These are phyloP conservation scores for Dicrurus megarhynchus DNA, from an alignment of 2,113 vertebrate species.

Conservation along the genomic window DNA sequence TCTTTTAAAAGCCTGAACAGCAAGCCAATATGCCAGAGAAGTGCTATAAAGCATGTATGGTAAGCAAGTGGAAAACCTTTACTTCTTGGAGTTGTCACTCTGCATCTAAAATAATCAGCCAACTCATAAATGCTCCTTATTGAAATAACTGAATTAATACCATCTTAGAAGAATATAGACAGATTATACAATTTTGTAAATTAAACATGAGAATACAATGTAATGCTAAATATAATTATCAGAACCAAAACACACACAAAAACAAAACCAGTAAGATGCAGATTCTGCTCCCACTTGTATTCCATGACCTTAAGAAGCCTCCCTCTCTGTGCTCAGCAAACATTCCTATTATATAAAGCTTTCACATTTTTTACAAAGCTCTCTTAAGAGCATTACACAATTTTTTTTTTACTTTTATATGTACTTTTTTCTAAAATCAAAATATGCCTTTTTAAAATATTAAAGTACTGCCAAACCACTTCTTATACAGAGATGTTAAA, in stretches of 20 bases:
- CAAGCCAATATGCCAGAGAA: not conserved
- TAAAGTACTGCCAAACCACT: not conserved
- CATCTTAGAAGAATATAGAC: not conserved
- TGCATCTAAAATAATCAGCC: not conserved
- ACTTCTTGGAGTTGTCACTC: not conserved
- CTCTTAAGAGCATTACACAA: not conserved
- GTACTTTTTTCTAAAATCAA: not conserved
- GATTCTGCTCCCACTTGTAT: not conserved
- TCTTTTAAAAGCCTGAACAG: not conserved
- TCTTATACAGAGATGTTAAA: not conserved
- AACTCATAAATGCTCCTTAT: not conserved
- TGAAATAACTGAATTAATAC: not conserved
- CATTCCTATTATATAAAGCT: not conserved
- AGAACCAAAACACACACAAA: not conserved
- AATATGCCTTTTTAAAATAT: not conserved
- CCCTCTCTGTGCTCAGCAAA: not conserved
- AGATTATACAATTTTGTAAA: not conserved
- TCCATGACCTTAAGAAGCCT: not conserved
- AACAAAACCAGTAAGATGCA: not conserved
- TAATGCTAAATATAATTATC: not conserved
- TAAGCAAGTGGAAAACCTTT: not conserved
- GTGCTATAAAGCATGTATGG: not conserved
- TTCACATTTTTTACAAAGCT: not conserved
- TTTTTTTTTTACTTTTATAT: not conserved
- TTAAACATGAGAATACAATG: not conserved